Evolutionary conservation across 1,140 invertebrate species (phyloP).

Genomic region (Coelopa frigida): DNA sequence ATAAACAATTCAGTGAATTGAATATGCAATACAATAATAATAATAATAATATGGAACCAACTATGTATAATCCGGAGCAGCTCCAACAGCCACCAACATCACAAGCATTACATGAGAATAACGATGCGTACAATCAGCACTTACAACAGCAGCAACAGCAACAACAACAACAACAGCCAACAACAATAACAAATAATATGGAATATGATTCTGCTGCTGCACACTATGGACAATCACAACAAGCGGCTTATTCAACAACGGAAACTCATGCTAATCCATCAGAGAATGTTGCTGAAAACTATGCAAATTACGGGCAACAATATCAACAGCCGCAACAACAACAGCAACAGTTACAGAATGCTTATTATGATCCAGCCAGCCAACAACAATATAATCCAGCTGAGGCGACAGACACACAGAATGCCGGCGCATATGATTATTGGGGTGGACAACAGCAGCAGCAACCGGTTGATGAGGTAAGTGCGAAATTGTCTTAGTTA

Average conservation of each 20-base stretch:
- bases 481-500: too few relatives aligned
- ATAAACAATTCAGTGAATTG: conserved; percentile 38
- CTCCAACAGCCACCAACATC: conserved; percentile 10
- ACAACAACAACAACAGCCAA: neutral
- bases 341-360: conserved; percentile 14
- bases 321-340: conserved; percentile 24
- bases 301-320: conserved; percentile 11
- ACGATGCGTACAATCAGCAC: conserved; percentile 11
- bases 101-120: conserved; percentile 1
- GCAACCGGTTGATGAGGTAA: conserved; percentile 17
- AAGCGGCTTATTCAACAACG: too few relatives aligned
- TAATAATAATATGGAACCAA: conserved; percentile 9
- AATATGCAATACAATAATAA: conserved; percentile 35
- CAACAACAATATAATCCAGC: conserved; percentile 17
- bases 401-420: conserved; percentile 6
- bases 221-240: conserved; percentile 4
- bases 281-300: neutral
- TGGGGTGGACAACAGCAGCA: conserved; percentile 13
- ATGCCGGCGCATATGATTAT: conserved; percentile 9
- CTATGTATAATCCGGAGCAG: conserved; percentile 7
- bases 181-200: neutral
- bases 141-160: conserved; percentile 17
- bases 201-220: neutral
- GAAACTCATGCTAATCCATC: too few relatives aligned
- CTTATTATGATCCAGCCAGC: conserved; percentile 30